phyloP scores from a whole-genome alignment of 92 coral and sea anemone species.

The Montipora capitata region DNA sequence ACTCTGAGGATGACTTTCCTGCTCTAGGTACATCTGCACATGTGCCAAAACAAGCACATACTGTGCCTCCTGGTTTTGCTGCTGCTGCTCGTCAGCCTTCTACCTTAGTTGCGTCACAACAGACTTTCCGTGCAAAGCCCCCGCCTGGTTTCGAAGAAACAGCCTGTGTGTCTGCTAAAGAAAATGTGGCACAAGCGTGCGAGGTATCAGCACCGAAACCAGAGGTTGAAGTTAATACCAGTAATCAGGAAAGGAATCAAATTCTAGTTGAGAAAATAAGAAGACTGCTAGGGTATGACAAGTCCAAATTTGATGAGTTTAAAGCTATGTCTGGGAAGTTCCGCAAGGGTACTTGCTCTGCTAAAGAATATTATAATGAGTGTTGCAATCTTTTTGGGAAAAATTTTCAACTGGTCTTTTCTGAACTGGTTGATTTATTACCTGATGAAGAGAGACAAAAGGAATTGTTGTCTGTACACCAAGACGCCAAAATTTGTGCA shows the following conservation, averaged over 20 bases:
- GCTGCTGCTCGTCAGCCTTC: constrained; percentile 54
- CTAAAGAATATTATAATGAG: constrained; percentile 79
- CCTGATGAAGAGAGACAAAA: constrained; percentile 86
- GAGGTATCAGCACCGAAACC: constrained; percentile 16
- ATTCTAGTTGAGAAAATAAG: constrained; percentile 81
- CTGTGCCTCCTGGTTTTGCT: constrained; percentile 77
- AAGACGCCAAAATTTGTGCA: constrained; percentile 85
- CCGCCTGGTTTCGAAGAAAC: constrained; percentile 49
- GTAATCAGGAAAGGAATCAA: constrained; percentile 81
- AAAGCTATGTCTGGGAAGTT: constrained; percentile 89
- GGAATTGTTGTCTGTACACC: constrained; percentile 81
- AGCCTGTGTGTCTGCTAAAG: constrained; percentile 11
- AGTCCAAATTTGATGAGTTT: constrained; percentile 85
- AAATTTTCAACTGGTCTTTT: constrained; percentile 78
- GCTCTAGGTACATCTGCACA: constrained; percentile 22
- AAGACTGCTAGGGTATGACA: constrained; percentile 69
- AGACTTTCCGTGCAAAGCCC: constrained; percentile 54
- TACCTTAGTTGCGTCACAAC: constrained; percentile 35
- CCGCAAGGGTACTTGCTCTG: constrained; percentile 86
- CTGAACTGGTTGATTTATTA: constrained; percentile 87
- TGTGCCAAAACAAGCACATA: constrained; percentile 11
- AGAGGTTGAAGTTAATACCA: constrained; percentile 33
- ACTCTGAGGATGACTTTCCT: constrained; percentile 71
- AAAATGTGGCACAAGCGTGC: constrained; percentile 27
- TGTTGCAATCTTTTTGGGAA: constrained; percentile 85